Evolutionary conservation across 2,797 vertebrate species (phyloP).

Genomic region (Poeciliopsis presidionis): DNA sequence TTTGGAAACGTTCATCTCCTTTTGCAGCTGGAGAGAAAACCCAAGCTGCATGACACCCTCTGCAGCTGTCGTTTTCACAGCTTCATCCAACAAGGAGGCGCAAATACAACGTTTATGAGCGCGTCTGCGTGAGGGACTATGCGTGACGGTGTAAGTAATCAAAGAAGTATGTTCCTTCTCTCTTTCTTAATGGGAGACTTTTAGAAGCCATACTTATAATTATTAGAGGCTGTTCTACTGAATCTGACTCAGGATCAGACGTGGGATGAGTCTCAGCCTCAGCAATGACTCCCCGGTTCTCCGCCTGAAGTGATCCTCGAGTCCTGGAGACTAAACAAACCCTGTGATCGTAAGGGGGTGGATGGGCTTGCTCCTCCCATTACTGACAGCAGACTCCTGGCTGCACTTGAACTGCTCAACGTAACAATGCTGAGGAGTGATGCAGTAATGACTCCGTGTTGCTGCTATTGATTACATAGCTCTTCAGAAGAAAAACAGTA

Average conservation of each 20-base stretch:
- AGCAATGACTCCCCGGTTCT: slow-evolving; percentile 67
- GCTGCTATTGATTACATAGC: slow-evolving; percentile 61
- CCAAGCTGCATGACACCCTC: slow-evolving; percentile 58
- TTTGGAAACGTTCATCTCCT: slow-evolving; percentile 47
- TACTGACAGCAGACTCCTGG: slow-evolving; percentile 61
- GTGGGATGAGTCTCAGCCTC: slow-evolving; percentile 35
- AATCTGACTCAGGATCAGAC: slow-evolving; percentile 63
- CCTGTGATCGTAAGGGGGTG: slow-evolving; percentile 66
- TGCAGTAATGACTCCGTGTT: slow-evolving; percentile 69
- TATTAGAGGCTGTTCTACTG: slow-evolving; percentile 17
- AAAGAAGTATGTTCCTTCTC: slow-evolving; percentile 35
- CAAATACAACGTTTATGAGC: slow-evolving; percentile 43
- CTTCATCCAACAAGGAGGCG: slow-evolving; percentile 65
- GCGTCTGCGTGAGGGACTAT: slow-evolving; percentile 37
- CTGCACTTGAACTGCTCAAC: slow-evolving; percentile 59
- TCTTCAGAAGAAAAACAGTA: slow-evolving; percentile 31
- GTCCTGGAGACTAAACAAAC: slow-evolving; percentile 71
- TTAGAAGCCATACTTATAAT: slow-evolving; percentile 37
- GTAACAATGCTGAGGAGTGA: slow-evolving; percentile 68
- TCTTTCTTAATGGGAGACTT: slow-evolving; percentile 18
- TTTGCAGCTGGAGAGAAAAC: slow-evolving; percentile 48
- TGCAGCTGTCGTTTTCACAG: slow-evolving; percentile 77
- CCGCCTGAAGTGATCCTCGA: slow-evolving; percentile 53
- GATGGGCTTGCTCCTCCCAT: slow-evolving; percentile 64
- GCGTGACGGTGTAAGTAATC: slow-evolving; percentile 36